These are phyloP conservation scores for Chaenodraco wilsoni DNA, from an alignment of 2,797 vertebrate species.

Conservation along the genomic window DNA sequence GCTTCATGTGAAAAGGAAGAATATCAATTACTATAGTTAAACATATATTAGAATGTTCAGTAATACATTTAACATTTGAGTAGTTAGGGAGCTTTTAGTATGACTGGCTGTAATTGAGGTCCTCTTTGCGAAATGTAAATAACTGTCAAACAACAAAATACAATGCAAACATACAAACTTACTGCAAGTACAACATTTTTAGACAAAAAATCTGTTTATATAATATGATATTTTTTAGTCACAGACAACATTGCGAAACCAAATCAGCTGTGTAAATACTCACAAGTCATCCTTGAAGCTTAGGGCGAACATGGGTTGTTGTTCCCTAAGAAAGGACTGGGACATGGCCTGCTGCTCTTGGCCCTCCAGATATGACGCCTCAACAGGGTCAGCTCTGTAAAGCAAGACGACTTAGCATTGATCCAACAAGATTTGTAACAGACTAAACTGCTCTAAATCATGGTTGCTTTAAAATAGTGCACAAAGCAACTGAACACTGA, in stretches of 20 bases:
- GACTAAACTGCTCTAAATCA: background rate
- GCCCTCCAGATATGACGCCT: conserved; percentile 88
- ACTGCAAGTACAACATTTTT: background rate
- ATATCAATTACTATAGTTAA: background rate
- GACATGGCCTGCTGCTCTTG: conserved; percentile 62
- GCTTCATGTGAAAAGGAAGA: background rate
- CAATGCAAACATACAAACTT: background rate
- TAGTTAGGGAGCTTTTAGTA: background rate
- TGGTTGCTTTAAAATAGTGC: background rate
- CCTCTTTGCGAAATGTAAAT: background rate
- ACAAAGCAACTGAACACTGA: background rate
- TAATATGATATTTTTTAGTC: background rate
- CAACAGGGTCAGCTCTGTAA: conserved; percentile 81
- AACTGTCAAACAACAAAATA: background rate
- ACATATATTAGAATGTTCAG: background rate
- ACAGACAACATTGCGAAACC: background rate
- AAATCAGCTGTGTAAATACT: conserved; percentile 69
- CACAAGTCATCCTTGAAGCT: conserved; percentile 89
- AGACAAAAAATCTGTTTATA: background rate
- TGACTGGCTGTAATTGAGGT: background rate
- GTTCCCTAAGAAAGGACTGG: conserved; percentile 67
- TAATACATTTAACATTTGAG: background rate
- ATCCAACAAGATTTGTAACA: conserved; percentile 14
- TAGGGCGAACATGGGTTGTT: conserved; percentile 83
- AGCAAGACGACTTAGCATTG: conserved; percentile 18